Percentiles rank a stretch among this genome's conserved stretches.
Evolutionary conservation across 1,140 invertebrate genomes (phyloP).

Genomic region (Ceratitis capitata): DNA sequence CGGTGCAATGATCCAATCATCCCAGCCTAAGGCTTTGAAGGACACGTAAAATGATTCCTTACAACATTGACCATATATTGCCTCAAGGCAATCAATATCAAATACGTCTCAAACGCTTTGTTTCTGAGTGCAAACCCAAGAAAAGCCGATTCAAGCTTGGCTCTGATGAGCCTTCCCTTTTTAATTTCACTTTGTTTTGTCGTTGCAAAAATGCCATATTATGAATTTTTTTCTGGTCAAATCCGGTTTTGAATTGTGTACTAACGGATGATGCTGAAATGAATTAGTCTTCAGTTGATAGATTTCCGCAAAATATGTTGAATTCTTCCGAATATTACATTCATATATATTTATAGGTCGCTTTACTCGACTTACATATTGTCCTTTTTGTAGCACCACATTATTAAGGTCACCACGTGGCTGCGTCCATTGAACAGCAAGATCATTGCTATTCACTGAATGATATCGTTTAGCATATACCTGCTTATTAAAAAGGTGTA

Average conservation of each 20-base stretch:
- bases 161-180: neutral
- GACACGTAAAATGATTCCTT: conserved; percentile 91
- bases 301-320: neutral
- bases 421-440: neutral
- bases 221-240: no score
- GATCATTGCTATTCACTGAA: conserved; percentile 34
- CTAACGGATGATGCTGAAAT: neutral
- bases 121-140: conserved; percentile 82
- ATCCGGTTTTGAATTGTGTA: no score
- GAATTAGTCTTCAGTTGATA: neutral
- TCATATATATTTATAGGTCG: neutral
- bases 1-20: conserved; percentile 94
- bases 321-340: neutral
- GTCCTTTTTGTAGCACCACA: neutral
- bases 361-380: neutral
- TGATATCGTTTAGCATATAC: neutral
- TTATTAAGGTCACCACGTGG: neutral
- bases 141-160: conserved; percentile 79
- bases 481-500: conserved; percentile 65
- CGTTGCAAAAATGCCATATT: neutral
- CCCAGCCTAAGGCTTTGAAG: conserved; percentile 91
- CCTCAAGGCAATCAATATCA: conserved; percentile 83
- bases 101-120: conserved; percentile 71
- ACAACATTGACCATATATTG: conserved; percentile 83
- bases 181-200: neutral